Evolutionary conservation across 2,888 invertebrate species (phyloP).

Genomic region (Ophioninae sp.): DNA sequence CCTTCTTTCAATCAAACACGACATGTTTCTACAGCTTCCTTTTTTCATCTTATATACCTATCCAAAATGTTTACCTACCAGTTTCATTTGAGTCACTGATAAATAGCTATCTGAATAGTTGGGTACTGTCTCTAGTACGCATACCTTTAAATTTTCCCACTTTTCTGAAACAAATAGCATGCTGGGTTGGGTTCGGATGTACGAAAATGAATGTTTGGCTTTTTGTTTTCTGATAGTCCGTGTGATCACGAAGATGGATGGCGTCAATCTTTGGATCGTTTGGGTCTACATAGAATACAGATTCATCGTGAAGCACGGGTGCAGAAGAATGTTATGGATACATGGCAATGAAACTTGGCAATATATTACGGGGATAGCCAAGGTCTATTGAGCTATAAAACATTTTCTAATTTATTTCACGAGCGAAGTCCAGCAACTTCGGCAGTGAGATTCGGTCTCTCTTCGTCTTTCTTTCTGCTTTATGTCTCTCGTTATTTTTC

Average conservation of each 20-base stretch:
- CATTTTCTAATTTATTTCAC: slow-evolving; percentile 60
- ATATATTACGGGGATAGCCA: slow-evolving; percentile 40
- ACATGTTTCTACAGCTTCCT: not conserved
- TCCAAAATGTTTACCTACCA: not conserved
- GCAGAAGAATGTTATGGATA: slow-evolving; percentile 29
- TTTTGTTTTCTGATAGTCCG: not conserved
- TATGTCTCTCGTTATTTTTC: slow-evolving; percentile 34
- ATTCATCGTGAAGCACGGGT: slow-evolving; percentile 21
- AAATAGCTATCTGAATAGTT: not conserved
- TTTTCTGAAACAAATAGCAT: not conserved
- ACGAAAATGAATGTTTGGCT: not conserved
- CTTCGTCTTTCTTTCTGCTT: slow-evolving; percentile 20
- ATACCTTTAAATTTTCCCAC: not conserved
- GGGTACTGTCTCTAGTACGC: not conserved
- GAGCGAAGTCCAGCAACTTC: slow-evolving; percentile 41
- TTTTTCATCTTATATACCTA: not conserved
- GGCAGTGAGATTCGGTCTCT: slow-evolving; percentile 42
- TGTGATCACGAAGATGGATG: not conserved
- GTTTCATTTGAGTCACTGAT: not conserved
- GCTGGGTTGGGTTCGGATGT: not conserved
- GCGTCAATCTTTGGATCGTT: slow-evolving; percentile 6
- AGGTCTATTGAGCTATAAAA: slow-evolving; percentile 60
- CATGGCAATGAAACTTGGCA: slow-evolving; percentile 24
- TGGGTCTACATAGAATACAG: slow-evolving; percentile 10
- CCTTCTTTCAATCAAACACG: not conserved